Base-by-base conservation (phyloP, 2,888 invertebrate species). In the Sisyra nigra region DNA sequence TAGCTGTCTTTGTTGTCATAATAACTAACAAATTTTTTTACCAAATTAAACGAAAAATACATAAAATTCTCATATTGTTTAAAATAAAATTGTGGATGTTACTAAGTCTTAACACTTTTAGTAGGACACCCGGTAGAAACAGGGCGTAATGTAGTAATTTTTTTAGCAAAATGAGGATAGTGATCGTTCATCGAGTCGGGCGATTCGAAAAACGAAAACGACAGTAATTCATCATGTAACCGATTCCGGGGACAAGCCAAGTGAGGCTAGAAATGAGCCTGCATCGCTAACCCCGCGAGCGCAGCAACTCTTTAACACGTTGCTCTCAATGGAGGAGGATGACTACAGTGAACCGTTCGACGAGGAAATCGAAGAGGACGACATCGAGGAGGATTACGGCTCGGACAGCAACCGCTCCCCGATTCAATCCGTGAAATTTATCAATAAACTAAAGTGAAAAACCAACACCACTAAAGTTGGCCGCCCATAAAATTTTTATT, bases 341-440 rank as follows among this genome's bases (percentile, higher is more conserved):
- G 14, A 13, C 10, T 14, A 18, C 42, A 34, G 34, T 19, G 42
- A 42, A 8, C 34, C 10, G 2, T 9, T 6, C n/a, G 19, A 34
- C 24, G 18, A 19, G 10, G 42, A 42, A 10, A 11, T 8, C 19
- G 34, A 34, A 11, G 34, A 42, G n/a, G 35, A 3, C 32, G 40
- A 14, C 2, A 10, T 14, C 30, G 15, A 15, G 8, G 19, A 38
- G 9, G 17, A 15, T 10, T 18, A 38, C 5, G 3, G n/a, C 15
- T 15, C 11, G 8, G 15, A 38, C 11, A 17, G 15, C 11, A 38
- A 35, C 13, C 14, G 11, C 9, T 35, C 35, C 9, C 17, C 35
- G 35, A 11, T 35, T 9, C 14, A 15, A 9, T 35, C 35, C 9
- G 14, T 33, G 5, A 33, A 33, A 33, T 13, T 33, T 33, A 33